Conservation (phyloP, 2,797 vertebrate species). For the Netta rufina region DNA sequence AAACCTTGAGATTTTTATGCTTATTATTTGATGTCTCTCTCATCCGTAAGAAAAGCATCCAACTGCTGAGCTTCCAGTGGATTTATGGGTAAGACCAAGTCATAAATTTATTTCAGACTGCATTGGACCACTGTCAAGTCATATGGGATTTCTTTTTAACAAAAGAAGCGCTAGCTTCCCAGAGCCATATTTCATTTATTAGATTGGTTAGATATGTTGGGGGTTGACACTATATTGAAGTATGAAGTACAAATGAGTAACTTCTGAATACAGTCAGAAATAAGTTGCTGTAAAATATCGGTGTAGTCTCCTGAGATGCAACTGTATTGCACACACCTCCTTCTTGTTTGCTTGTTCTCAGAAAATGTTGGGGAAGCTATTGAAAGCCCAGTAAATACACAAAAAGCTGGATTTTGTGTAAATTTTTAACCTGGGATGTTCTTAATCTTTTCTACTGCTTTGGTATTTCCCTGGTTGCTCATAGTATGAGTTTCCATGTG, state of each 20-base stretch:
- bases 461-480: neutral
- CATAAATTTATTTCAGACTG: neutral
- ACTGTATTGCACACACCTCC: neutral
- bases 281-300: neutral
- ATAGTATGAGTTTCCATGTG: neutral
- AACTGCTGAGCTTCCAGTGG: neutral
- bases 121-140: neutral
- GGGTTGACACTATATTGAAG: neutral
- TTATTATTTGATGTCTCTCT: neutral
- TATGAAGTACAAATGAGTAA: neutral
- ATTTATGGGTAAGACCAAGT: neutral
- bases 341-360: neutral
- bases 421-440: neutral
- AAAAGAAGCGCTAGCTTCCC: neutral
- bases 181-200: neutral
- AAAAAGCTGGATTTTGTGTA: neutral
- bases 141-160: neutral
- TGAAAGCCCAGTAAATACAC: neutral
- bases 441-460: neutral
- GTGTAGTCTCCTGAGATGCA: neutral
- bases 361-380: neutral
- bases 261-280: neutral
- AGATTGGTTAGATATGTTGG: neutral
- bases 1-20: neutral
- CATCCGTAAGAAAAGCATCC: neutral